phyloP scores from a whole-genome alignment of 1,140 invertebrate genomes.

The Drosophila hydei region DNA sequence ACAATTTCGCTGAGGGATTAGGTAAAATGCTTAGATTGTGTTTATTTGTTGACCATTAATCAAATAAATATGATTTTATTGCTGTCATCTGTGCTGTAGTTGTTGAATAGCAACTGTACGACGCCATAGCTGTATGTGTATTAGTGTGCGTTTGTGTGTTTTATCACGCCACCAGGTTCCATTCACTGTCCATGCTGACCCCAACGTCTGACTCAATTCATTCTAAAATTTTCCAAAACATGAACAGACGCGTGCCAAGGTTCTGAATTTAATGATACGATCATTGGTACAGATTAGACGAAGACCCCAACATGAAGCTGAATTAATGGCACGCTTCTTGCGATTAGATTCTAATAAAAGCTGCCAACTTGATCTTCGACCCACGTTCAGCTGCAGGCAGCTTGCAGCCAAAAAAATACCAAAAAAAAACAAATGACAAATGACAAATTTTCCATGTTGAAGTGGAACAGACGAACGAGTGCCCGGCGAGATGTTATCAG shows the following conservation, averaged over 20 bases:
- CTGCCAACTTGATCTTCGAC: slow-evolving; percentile 19
- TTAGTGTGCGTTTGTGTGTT: neutral
- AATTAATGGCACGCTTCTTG: slow-evolving; percentile 19
- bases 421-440: neutral
- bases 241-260: slow-evolving; percentile 64
- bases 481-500: slow-evolving; percentile 27
- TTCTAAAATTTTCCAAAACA: slow-evolving; percentile 55
- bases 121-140: neutral
- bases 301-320: slow-evolving; percentile 13
- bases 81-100: neutral
- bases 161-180: slow-evolving; percentile 66
- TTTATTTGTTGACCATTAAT: slow-evolving; percentile 3
- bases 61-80: neutral
- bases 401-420: slow-evolving; percentile 10
- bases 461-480: slow-evolving; percentile 10
- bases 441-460: slow-evolving; percentile 35
- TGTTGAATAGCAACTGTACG: slow-evolving; percentile 7
- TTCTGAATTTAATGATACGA: slow-evolving; percentile 20
- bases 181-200: slow-evolving; percentile 49
- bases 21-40: neutral
- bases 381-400: slow-evolving; percentile 16
- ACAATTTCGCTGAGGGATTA: neutral
- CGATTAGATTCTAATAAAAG: slow-evolving; percentile 13
- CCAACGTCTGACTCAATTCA: slow-evolving; percentile 52
- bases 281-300: slow-evolving; percentile 45